phyloP scores from a whole-genome alignment of 1,140 invertebrate genomes.

The Lithobius niger region DNA sequence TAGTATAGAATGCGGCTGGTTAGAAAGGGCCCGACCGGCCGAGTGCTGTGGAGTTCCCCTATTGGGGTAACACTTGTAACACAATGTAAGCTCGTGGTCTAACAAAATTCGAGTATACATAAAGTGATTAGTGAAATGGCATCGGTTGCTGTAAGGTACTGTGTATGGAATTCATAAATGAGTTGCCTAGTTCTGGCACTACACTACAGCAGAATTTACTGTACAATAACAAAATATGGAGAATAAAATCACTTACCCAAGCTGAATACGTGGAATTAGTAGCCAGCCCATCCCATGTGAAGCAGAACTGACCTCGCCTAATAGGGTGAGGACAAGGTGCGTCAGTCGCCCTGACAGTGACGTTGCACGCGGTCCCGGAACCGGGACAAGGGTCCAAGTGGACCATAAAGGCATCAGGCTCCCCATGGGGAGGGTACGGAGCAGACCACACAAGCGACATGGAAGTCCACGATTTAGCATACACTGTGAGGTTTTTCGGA shows the following conservation, averaged over 20 bases:
- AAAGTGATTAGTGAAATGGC: no score
- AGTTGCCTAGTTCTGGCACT: no score
- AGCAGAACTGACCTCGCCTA: not conserved
- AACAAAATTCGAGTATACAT: no score
- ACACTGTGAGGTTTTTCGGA: not conserved
- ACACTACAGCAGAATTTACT: no score
- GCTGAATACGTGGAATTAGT: not conserved
- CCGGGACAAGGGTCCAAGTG: not conserved
- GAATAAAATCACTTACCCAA: constrained; percentile 1
- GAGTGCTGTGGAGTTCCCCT: no score
- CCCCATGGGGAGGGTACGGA: constrained; percentile 1
- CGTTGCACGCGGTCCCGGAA: not conserved
- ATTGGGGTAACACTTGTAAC: no score
- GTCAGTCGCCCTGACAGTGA: not conserved
- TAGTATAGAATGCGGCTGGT: no score
- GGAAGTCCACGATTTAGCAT: not conserved
- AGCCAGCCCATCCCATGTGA: not conserved
- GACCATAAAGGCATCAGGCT: not conserved
- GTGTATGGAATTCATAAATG: no score
- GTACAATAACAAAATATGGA: no score
- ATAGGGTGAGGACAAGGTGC: not conserved
- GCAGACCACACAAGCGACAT: not conserved
- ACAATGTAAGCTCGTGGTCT: no score
- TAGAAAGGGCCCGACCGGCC: no score
- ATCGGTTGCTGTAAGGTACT: no score